phyloP scores from a whole-genome alignment of 2,888 invertebrate genomes.

The Galeruca laticollis region DNA sequence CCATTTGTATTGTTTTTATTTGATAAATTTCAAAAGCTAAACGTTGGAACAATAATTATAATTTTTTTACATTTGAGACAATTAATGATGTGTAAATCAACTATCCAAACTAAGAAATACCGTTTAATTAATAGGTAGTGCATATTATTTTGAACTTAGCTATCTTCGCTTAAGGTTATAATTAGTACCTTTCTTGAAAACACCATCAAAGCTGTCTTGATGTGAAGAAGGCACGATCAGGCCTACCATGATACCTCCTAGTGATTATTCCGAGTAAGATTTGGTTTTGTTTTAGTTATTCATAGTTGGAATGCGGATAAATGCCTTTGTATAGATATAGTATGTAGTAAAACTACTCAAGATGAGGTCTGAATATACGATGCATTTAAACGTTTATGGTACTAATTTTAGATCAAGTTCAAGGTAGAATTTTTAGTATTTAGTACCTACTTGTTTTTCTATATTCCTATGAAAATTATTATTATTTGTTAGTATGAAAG shows the following conservation, averaged over 20 bases:
- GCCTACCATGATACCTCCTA: conserved; percentile 19
- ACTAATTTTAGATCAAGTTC: conserved; percentile 27
- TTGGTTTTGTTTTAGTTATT: conserved; percentile 35
- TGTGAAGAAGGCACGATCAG: conserved; percentile 8
- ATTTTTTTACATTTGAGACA: no score
- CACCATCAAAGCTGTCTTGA: conserved; percentile 3
- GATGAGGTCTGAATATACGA: conserved; percentile 1
- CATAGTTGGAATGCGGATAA: conserved; percentile 49
- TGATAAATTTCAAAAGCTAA: no score
- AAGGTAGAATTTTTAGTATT: conserved; percentile 10
- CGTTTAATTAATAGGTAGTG: no score
- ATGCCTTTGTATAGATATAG: conserved; percentile 39
- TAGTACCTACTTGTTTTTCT: background rate
- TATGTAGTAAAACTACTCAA: conserved; percentile 3
- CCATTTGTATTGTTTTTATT: no score
- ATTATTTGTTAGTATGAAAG: no score
- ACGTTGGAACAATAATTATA: no score
- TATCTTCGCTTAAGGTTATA: background rate
- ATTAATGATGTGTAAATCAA: no score
- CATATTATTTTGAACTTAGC: no score
- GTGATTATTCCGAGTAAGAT: conserved; percentile 21
- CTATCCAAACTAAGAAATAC: no score
- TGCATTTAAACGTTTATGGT: background rate
- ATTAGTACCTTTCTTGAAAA: conserved; percentile 4
- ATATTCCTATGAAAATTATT: no score